Evolutionary conservation across 1,140 invertebrate species (phyloP).

Genomic region (Heliothis virescens): DNA sequence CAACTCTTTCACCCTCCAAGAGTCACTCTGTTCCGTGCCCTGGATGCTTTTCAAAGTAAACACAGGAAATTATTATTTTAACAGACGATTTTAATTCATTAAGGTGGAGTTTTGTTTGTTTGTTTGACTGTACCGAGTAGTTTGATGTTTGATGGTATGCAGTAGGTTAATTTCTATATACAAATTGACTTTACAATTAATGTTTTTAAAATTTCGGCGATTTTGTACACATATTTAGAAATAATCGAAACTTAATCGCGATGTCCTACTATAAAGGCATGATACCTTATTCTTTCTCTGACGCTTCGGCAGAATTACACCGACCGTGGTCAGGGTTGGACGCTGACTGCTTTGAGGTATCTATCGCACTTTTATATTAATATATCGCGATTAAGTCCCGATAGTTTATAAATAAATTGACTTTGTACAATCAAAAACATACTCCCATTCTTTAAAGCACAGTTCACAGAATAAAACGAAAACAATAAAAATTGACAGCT

Average conservation of each 20-base stretch:
- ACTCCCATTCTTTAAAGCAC: neutral
- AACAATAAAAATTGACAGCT: slow-evolving; percentile 43
- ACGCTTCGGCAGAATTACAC: too few relatives aligned
- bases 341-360: too few relatives aligned
- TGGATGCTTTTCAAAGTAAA: slow-evolving; percentile 54
- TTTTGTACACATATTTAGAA: too few relatives aligned
- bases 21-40: slow-evolving; percentile 60
- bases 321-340: too few relatives aligned
- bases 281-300: too few relatives aligned
- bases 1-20: slow-evolving; percentile 51
- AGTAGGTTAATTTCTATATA: neutral
- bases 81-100: slow-evolving; percentile 26
- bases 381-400: too few relatives aligned
- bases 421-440: neutral
- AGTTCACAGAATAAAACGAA: neutral
- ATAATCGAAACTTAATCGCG: too few relatives aligned
- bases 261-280: too few relatives aligned
- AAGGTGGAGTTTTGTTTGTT: neutral
- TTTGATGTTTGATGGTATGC: neutral
- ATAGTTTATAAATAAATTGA: neutral
- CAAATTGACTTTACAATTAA: neutral
- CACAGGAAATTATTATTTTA: slow-evolving; percentile 29
- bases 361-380: too few relatives aligned
- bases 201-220: too few relatives aligned
- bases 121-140: neutral